Base-by-base conservation (phyloP, 2,797 vertebrate genomes). In the Pseudochirops corinnae region DNA sequence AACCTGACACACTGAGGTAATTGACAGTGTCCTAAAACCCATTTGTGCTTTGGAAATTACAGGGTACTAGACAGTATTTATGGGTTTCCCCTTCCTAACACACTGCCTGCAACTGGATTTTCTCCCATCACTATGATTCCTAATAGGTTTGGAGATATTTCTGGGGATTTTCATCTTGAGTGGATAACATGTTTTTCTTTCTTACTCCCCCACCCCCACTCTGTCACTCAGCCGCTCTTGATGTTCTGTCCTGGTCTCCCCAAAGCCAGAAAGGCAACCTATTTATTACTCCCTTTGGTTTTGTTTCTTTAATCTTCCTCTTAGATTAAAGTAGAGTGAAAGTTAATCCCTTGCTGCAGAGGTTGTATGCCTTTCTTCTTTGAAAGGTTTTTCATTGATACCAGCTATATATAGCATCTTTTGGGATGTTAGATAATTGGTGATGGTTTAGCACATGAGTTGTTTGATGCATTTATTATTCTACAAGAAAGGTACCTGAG, bases 371-470 rank as follows among this genome's bases (percentile, higher is more conserved):
- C 90, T 91, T 55, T 91, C 90, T 91, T 91, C 90, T 91, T 91
- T 91, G 53, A 91, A 91, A 91, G 90, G 53, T 91, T 91, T 87
- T 50, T 55, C 52, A 55, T 91, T 91, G 90, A 91, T 91, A 91
- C 55, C 53, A 53, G 90, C 90, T 91, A 55, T 91, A 91, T 53
- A 55, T 91, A 91, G 53, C 52, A 91, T 52, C 33, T 55, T 91
- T 91, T 29, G 90, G 31, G 90, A 91, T 91, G 53, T 91, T 53
- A 91, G 90, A 91, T 91, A 91, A 91, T 91, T 91, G 90, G 90
- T 55, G 21, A 91, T 91, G 52, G 53, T 91, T 91, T 91, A 91
- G 12, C 5, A 1, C 29, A 33, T 91, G 90, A 91, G 55, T 55
- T 91, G 53, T 91, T 91, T 31, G 50, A 91, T 91, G 52, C 33